phyloP scores from a whole-genome alignment of 1,140 invertebrate genomes.

The Chionoecetes opilio region DNA sequence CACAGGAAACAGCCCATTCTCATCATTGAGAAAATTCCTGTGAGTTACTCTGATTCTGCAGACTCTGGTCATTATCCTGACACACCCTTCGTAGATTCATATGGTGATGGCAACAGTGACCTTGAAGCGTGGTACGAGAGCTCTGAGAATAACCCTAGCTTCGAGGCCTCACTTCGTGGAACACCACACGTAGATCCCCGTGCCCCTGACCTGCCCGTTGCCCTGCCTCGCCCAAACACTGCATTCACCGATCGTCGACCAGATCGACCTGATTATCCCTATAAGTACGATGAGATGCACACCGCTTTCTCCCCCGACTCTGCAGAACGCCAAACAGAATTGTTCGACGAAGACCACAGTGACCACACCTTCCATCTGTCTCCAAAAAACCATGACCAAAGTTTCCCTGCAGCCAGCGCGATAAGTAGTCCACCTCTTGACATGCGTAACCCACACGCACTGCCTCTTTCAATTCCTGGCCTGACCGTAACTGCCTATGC shows the following conservation, averaged over 20 bases:
- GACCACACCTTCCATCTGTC: background rate
- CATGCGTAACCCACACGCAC: background rate
- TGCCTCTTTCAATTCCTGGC: background rate
- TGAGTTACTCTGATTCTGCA: background rate
- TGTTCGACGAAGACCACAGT: background rate
- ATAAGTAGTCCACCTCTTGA: background rate
- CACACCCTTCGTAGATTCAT: background rate
- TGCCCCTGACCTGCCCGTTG: constrained; percentile 14
- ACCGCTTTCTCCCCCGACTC: background rate
- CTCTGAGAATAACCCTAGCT: background rate
- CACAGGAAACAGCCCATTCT: constrained; percentile 56
- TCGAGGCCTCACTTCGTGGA: background rate
- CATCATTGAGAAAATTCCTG: constrained; percentile 51
- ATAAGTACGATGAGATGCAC: constrained; percentile 54
- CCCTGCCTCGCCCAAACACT: constrained; percentile 3
- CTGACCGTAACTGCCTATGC: background rate
- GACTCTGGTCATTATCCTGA: background rate
- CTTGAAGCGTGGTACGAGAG: background rate
- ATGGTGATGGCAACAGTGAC: background rate
- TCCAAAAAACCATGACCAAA: background rate
- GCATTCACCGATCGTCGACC: constrained; percentile 35
- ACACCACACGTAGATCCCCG: constrained; percentile 41
- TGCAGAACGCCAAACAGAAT: background rate
- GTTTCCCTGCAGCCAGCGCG: background rate
- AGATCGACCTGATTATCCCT: constrained; percentile 48